Evolutionary conservation across 2,113 vertebrate genomes (phyloP).

Genomic region (Menura novaehollandiae): DNA sequence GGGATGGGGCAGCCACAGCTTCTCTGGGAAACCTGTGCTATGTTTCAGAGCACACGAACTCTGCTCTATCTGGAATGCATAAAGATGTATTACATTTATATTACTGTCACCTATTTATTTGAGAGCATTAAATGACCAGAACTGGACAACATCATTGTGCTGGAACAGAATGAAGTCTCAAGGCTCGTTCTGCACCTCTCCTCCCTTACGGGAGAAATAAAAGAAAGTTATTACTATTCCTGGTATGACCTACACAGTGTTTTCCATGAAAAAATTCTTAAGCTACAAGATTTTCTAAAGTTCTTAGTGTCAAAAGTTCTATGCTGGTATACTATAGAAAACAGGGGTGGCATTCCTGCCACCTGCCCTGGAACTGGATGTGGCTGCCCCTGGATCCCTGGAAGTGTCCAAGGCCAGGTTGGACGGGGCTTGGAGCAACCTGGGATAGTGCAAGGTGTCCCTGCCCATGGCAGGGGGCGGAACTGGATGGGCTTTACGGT

Average conservation of each 20-base stretch:
- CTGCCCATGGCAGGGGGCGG: background rate
- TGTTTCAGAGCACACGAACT: accelerated
- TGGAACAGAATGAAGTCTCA: background rate
- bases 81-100: background rate
- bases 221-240: background rate
- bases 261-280: accelerated
- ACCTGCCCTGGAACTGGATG: background rate
- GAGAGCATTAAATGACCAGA: background rate
- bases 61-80: too few relatives aligned
- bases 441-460: accelerated
- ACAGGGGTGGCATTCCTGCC: background rate
- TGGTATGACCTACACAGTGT: accelerated
- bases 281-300: background rate
- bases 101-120: background rate
- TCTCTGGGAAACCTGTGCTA: background rate
- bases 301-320: accelerated
- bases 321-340: accelerated
- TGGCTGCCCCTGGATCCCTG: background rate
- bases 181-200: accelerated
- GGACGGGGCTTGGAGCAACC: accelerated
- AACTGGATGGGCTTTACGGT: background rate
- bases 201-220: accelerated
- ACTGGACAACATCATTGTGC: accelerated
- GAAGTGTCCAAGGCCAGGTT: accelerated
- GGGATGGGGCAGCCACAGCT: background rate